Evolutionary conservation across 2,797 vertebrate genomes (phyloP), one percentile per base, ranked within the genome.

Genomic region (Onychomys leucogaster): DNA sequence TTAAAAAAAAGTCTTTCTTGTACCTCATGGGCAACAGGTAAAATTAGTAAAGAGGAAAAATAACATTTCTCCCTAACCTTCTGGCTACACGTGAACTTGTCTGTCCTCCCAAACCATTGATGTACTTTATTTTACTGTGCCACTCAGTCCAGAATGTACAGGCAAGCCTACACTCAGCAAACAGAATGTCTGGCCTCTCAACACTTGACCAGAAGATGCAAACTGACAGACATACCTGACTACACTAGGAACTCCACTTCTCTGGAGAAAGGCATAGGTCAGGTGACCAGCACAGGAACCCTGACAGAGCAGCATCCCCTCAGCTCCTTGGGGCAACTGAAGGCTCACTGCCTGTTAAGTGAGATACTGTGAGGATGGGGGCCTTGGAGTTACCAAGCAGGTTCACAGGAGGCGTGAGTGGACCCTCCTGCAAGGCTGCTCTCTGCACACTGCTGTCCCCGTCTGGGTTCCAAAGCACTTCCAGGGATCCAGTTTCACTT

Each of bases 31-130:
- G 16, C 73, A 93, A 91, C 34, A 25, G 8, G 61, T 65, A 89
- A 94, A 89, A 95, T 76, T 27, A 90, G 84, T 55, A 85, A 92
- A 88, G 37, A 55, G 12, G 4, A 4, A 16, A 78, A 59, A 29
- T 12, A 77, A 59, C 21, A 81, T 84, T 61, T 77, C 61, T 71
- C 90, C 27, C 6, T 86, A 91, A 96, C 57, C 59, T 27, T 93
- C 77, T 95, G 55, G 34, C 34, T 93, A 92, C 90, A 91, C 91
- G 75, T 65, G 95, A 92, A 76, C 23, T 91, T 93, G 85, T 46
- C 6, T 43, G 78, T 76, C n/a, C 49, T 89, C 49, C 73, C 84
- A 89, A 94, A 52, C 34, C 59, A 93, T 37, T 1, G 27, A 1
- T 63, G 37, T 65, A 87, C 84, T 91, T 77, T 84, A 59, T 88